Evolutionary conservation across 2,888 invertebrate genomes (phyloP).

Genomic region (Ochlodes sylvanus): DNA sequence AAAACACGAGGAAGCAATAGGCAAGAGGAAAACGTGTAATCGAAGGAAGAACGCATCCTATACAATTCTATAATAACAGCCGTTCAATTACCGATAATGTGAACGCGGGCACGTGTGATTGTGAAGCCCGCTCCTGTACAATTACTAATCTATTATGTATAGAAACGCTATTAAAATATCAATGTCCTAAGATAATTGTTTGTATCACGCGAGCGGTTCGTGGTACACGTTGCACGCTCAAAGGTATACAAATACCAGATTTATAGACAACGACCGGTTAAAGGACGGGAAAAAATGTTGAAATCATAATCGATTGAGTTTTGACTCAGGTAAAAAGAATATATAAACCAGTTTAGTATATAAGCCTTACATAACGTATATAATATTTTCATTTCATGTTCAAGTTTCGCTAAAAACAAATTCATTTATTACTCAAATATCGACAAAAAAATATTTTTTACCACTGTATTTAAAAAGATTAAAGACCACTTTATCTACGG

Average conservation of each 20-base stretch:
- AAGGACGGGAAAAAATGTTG: too few relatives aligned
- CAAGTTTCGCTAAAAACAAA: too few relatives aligned
- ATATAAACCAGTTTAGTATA: too few relatives aligned
- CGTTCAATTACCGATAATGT: slow-evolving; percentile 16
- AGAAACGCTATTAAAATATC: slow-evolving; percentile 17
- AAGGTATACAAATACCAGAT: background rate
- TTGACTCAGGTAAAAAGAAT: too few relatives aligned
- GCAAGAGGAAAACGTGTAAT: slow-evolving; percentile 16
- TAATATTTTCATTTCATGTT: too few relatives aligned
- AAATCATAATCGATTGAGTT: too few relatives aligned
- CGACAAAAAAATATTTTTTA: too few relatives aligned
- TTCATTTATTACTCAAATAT: too few relatives aligned
- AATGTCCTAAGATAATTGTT: slow-evolving; percentile 10
- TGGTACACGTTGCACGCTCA: background rate
- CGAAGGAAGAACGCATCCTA: slow-evolving; percentile 23
- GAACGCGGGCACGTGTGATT: background rate
- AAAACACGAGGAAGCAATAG: slow-evolving; percentile 13
- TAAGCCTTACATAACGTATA: too few relatives aligned
- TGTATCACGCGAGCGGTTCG: background rate
- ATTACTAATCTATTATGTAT: slow-evolving; percentile 10
- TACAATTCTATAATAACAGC: background rate
- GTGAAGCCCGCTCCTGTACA: background rate
- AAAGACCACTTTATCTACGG: too few relatives aligned
- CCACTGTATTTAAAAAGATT: too few relatives aligned
- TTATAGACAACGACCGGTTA: too few relatives aligned